phyloP scores from a whole-genome alignment of 2,797 vertebrate species.

The Sebastes reedi region DNA sequence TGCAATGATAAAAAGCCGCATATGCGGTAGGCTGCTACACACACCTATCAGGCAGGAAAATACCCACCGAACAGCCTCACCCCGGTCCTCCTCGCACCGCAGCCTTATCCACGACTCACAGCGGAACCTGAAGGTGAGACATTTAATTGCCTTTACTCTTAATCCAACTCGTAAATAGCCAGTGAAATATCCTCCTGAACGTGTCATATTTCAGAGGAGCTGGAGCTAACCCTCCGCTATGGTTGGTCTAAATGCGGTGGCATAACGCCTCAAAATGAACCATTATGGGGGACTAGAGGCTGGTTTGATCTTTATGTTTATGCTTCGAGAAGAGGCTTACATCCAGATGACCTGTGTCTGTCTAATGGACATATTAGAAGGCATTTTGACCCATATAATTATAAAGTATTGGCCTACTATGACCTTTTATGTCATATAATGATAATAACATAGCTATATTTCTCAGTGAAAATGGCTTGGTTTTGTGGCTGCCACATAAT shows the following conservation, averaged over 20 bases:
- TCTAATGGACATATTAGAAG: not conserved
- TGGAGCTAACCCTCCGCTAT: constrained; percentile 69
- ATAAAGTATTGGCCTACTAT: not conserved
- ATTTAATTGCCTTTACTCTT: constrained; percentile 65
- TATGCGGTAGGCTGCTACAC: constrained; percentile 77
- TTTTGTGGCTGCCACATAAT: constrained; percentile 4
- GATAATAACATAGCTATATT: not conserved
- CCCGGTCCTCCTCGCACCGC: constrained; percentile 47
- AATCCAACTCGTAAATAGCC: constrained; percentile 71
- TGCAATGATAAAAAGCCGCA: constrained; percentile 87
- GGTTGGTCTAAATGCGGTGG: constrained; percentile 70
- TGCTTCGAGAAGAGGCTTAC: constrained; percentile 16
- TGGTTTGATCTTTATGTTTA: constrained; percentile 20
- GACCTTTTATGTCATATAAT: not conserved
- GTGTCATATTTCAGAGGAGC: constrained; percentile 78
- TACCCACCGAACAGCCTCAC: constrained; percentile 61
- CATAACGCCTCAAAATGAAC: constrained; percentile 65
- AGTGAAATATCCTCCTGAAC: constrained; percentile 67
- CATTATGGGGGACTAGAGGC: constrained; percentile 12
- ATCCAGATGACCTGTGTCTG: constrained; percentile 36
- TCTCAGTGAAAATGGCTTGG: not conserved
- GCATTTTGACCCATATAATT: constrained; percentile 13
- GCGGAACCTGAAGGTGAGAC: constrained; percentile 80
- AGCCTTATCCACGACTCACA: constrained; percentile 65
- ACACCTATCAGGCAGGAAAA: constrained; percentile 73